Percentiles rank a stretch among this genome's conserved stretches.
phyloP scores from a whole-genome alignment of 2,888 invertebrate species.

The Polyploca ridens region DNA sequence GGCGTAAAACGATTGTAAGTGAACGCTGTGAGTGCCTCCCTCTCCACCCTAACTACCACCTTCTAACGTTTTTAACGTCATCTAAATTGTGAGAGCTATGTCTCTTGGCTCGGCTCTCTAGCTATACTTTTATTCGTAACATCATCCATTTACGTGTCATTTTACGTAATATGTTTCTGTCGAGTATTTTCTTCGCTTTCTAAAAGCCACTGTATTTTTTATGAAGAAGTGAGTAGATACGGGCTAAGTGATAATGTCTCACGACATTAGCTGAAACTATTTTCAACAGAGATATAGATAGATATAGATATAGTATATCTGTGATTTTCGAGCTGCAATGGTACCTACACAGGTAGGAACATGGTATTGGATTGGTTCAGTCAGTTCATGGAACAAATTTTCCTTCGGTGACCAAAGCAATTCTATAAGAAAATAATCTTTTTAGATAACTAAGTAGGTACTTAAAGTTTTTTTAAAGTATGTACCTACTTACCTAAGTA shows the following conservation, averaged over 20 bases:
- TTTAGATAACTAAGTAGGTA: no score
- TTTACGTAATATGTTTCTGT: constrained; percentile 33
- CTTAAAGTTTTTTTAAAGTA: no score
- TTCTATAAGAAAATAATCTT: no score
- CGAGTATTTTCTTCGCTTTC: constrained; percentile 30
- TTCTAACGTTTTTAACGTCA: constrained; percentile 38
- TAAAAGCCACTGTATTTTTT: constrained; percentile 19
- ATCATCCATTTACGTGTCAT: constrained; percentile 36
- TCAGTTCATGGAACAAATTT: no score
- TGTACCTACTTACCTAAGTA: no score
- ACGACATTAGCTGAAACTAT: neutral
- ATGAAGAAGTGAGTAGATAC: neutral
- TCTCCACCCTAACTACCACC: constrained; percentile 39
- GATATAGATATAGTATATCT: no score
- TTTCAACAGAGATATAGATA: no score
- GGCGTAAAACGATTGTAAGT: constrained; percentile 44
- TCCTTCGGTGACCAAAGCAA: no score
- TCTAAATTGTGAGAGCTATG: constrained; percentile 38
- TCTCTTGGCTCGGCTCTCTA: constrained; percentile 20
- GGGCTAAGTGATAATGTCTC: neutral
- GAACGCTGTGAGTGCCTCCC: constrained; percentile 33
- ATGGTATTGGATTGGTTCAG: neutral
- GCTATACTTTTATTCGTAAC: constrained; percentile 35
- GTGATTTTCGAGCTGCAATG: neutral
- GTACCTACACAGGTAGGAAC: neutral